phyloP scores from a whole-genome alignment of 2,113 vertebrate genomes.

The Galbula dea region DNA sequence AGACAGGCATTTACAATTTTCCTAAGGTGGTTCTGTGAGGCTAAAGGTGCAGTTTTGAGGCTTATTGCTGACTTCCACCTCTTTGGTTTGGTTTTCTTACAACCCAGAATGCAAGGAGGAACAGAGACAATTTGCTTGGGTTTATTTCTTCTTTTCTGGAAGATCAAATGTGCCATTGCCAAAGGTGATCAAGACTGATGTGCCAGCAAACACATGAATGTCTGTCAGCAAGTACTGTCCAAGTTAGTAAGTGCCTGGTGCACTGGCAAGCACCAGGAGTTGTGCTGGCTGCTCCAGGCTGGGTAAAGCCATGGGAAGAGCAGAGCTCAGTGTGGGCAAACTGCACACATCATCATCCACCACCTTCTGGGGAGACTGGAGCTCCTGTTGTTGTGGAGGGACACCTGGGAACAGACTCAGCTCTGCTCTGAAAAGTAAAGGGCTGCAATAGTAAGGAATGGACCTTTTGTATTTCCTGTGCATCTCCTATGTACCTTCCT shows the following conservation, averaged over 20 bases:
- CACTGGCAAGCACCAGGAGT: background rate
- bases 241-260: background rate
- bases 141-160: background rate
- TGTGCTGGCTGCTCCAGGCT: fast-evolving
- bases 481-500: background rate
- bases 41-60: background rate
- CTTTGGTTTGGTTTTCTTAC: background rate
- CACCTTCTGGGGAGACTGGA: background rate
- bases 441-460: background rate
- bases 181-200: background rate
- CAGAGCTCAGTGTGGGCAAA: background rate
- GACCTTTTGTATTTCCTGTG: background rate
- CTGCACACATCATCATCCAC: too few relatives aligned
- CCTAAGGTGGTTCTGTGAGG: background rate
- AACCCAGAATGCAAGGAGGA: background rate
- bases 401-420: background rate
- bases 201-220: background rate
- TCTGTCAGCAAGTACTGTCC: background rate
- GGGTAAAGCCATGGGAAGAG: background rate
- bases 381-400: background rate
- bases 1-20: background rate
- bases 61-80: background rate
- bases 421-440: background rate
- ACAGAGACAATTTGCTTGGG: background rate
- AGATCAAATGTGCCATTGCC: background rate